Base-by-base conservation (phyloP, 2,113 vertebrate genomes). In the Phylloscopus whistleri region DNA sequence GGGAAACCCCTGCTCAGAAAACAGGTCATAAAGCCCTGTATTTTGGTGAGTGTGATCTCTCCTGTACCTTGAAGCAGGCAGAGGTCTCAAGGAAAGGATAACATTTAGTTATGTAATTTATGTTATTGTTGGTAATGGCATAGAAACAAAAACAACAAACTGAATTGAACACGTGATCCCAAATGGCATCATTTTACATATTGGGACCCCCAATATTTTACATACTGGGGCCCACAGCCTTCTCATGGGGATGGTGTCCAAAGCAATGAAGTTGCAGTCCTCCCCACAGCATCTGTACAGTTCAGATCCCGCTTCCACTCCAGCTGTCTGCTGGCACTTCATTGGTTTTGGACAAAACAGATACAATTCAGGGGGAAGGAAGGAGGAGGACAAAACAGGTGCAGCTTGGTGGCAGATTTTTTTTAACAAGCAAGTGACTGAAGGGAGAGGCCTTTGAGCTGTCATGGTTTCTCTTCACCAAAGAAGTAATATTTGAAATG, bases 131-230 rank as follows among this genome's bases (percentile, higher is more conserved):
- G 41, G 26, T 46, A 58, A 58, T 27, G 9, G 51, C 55, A 33
- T 5, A 55, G 31, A 56, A 56, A 21, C 31, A 56, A n/a, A 70
- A 87, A 82, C 1, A 1, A 16, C 16, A 43, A 67, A 35, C 21
- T 31, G 44, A 67, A 59, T 66, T 30, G 24, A 75, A n/a, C 13
- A 39, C 0, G 0, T 35, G 41, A 53, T 78, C 21, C 31, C 26
- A 43, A 53, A 43, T 52, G 15, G 16, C 18, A 67, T 51, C 30
- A 33, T 82, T 74, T 84, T 62, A 43, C 10, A 48, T 13, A 5
- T 9, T 22, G 46, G 53, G 30, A 56, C 9, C 3, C 53, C 3
- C 16, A 23, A 5, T 49, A 60, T 87, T 73, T 69, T 74, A 33
- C 18, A 53, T 22, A 2, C 16, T 27, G 62, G 49, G 12, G 62